A percentile compares a stretch with the other conserved stretches of the same genome.
phyloP scores from a whole-genome alignment of 2,888 invertebrate genomes.

The Lottia scabra region DNA sequence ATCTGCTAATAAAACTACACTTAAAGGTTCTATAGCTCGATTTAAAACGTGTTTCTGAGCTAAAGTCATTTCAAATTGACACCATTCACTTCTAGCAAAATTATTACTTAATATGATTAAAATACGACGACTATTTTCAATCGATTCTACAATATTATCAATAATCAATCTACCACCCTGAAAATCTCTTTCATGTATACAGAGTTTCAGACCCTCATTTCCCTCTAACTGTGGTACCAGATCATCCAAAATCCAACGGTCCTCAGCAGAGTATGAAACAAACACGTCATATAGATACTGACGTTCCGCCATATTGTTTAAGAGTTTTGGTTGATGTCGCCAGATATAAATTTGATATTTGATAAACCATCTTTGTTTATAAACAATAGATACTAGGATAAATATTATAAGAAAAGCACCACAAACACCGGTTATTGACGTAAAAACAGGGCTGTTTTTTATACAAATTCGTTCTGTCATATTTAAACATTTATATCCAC shows the following conservation, averaged over 20 bases:
- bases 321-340: constrained; percentile 34
- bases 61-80: constrained; percentile 80
- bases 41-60: constrained; percentile 74
- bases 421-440: no score
- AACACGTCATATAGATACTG: constrained; percentile 75
- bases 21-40: constrained; percentile 74
- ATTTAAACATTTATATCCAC: no score
- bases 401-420: no score
- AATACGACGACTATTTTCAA: constrained; percentile 77
- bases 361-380: no score
- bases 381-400: no score
- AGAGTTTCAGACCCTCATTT: constrained; percentile 70
- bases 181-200: constrained; percentile 80
- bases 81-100: constrained; percentile 80
- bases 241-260: constrained; percentile 77
- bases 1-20: constrained; percentile 77
- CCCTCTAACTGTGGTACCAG: constrained; percentile 77
- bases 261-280: constrained; percentile 78
- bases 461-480: no score
- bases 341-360: no score
- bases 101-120: constrained; percentile 76
- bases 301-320: no score
- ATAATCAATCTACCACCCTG: constrained; percentile 78
- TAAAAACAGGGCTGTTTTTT: no score
- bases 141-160: constrained; percentile 79